Conservation (phyloP, 1,140 invertebrate genomes). For the Adelges cooleyi region DNA sequence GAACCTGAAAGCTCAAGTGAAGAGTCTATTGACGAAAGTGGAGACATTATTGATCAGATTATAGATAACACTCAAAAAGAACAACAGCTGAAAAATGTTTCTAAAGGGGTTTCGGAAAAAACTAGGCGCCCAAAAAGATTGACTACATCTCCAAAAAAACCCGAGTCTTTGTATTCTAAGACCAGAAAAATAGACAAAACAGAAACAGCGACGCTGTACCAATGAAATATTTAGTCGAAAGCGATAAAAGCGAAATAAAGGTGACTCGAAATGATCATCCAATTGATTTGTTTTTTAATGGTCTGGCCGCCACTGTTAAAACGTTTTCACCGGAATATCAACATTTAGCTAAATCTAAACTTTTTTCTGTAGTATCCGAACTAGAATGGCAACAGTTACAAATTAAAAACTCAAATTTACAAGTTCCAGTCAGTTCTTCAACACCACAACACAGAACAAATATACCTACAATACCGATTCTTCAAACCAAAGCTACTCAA, state of each 20-base stretch:
- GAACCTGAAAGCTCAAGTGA: neutral
- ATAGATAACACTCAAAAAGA: too few relatives aligned
- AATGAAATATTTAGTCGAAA: too few relatives aligned
- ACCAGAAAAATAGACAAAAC: neutral
- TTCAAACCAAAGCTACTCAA: neutral
- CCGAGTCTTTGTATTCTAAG: too few relatives aligned
- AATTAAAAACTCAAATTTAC: neutral
- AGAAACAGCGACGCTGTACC: neutral
- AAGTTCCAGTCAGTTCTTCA: neutral
- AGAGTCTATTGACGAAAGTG: neutral
- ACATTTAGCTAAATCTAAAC: neutral
- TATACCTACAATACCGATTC: neutral
- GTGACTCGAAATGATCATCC: too few relatives aligned
- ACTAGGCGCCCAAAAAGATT: too few relatives aligned
- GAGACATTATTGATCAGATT: too few relatives aligned
- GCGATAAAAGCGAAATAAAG: neutral
- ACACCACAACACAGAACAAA: neutral
- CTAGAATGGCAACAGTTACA: neutral
- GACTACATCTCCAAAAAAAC: too few relatives aligned
- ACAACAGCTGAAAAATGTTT: too few relatives aligned
- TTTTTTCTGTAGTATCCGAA: neutral
- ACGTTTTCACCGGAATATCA: conserved; percentile 10
- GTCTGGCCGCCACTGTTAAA: neutral
- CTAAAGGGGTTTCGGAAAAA: too few relatives aligned
- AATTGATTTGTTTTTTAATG: neutral